A percentile compares a stretch with the other conserved stretches of the same genome.
Conservation (phyloP, 2,888 invertebrate genomes). For the Stegophylla sp. region DNA sequence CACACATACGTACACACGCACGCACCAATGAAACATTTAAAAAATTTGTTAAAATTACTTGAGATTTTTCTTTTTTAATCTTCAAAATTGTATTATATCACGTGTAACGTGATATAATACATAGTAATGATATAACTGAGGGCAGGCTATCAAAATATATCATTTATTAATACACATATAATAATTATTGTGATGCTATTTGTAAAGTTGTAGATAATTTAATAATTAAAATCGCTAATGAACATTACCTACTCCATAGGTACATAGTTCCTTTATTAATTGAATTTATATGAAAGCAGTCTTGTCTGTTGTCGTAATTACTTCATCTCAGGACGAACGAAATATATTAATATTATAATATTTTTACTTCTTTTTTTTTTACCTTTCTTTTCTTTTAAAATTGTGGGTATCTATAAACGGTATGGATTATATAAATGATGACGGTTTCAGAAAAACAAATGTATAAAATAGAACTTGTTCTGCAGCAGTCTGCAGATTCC, state of each 20-base stretch:
- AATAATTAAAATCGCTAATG: background rate
- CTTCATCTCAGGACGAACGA: background rate
- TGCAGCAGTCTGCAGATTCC: conserved; percentile 30
- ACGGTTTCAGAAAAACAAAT: background rate
- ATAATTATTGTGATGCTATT: too few species aligned
- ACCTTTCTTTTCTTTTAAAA: background rate
- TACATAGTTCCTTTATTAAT: background rate
- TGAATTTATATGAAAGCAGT: background rate
- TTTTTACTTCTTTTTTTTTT: background rate
- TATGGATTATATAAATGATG: conserved; percentile 7
- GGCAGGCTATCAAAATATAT: too few species aligned
- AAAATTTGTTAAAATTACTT: too few species aligned
- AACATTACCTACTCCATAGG: background rate
- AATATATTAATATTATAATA: background rate
- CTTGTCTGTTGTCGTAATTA: background rate
- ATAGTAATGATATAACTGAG: too few species aligned
- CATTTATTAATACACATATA: too few species aligned
- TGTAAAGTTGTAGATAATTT: too few species aligned
- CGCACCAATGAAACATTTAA: too few species aligned
- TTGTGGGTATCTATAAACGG: background rate
- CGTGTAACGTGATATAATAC: too few species aligned
- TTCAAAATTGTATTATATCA: too few species aligned
- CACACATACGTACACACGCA: too few species aligned
- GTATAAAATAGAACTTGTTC: conserved; percentile 28
- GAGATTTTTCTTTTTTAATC: too few species aligned